Conservation (phyloP, 30 jellyfish, hydroid and myxozoan species). For the Aurelia aurita region DNA sequence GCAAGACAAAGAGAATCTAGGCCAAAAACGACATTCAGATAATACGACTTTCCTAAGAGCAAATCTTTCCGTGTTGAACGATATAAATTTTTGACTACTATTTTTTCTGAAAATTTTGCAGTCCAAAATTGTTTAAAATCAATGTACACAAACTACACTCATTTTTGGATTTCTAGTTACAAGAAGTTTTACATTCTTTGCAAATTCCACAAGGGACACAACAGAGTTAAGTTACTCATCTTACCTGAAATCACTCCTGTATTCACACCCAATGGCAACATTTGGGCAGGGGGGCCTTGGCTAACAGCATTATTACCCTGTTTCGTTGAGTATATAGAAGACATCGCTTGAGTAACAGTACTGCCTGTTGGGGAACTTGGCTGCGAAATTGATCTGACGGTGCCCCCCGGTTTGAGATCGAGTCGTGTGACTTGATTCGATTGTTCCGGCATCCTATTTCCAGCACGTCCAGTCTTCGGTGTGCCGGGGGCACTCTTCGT, state of each 20-base stretch:
- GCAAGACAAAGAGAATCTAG: too few species aligned
- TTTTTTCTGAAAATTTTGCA: too few species aligned
- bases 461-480: conserved; percentile 40
- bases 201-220: too few species aligned
- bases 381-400: conserved; percentile 24
- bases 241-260: conserved; percentile 25
- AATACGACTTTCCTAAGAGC: too few species aligned
- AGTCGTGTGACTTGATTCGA: background rate
- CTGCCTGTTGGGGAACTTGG: conserved; percentile 48
- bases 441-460: background rate
- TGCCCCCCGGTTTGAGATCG: background rate
- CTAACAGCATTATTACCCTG: background rate
- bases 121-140: too few species aligned
- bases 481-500: conserved; percentile 53
- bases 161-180: too few species aligned
- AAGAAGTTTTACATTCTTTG: too few species aligned
- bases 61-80: too few species aligned
- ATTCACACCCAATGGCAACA: conserved; percentile 4
- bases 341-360: background rate
- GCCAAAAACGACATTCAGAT: too few species aligned
- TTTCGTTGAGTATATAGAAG: conserved; percentile 31
- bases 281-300: conserved; percentile 40
- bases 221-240: background rate
- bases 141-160: too few species aligned
- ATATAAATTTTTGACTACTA: too few species aligned